Conservation (phyloP, 2,888 invertebrate species). For the Pollenia griseotomentosa region DNA sequence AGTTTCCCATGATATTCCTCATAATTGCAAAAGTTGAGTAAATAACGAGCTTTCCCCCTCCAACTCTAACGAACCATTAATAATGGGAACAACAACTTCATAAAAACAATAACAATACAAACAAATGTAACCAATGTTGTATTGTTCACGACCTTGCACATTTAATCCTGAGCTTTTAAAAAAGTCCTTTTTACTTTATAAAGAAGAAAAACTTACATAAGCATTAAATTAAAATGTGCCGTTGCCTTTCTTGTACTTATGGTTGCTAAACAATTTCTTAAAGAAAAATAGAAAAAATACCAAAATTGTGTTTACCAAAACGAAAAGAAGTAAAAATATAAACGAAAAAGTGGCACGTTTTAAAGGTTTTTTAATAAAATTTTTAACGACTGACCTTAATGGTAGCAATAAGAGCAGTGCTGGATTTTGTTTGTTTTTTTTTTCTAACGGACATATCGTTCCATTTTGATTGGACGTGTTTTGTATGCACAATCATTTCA, state of each 20-base stretch:
- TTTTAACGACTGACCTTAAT: constrained; percentile 19
- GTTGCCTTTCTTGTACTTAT: background rate
- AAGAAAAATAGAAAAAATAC: too few species aligned
- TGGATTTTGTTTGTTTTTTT: too few species aligned
- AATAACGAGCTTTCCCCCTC: constrained; percentile 47
- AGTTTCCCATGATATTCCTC: constrained; percentile 14
- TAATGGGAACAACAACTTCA: constrained; percentile 11
- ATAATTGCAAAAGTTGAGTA: constrained; percentile 56
- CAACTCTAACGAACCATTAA: constrained; percentile 39
- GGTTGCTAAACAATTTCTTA: background rate
- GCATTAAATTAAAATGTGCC: constrained; percentile 12
- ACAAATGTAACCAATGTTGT: constrained; percentile 15
- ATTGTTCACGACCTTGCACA: background rate
- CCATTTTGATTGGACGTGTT: constrained; percentile 1
- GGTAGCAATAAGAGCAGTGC: background rate
- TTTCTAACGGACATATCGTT: background rate
- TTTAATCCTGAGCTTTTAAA: background rate
- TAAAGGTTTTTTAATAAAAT: constrained; percentile 4
- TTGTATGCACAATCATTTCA: background rate
- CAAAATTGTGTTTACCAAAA: too few species aligned
- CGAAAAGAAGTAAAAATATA: too few species aligned
- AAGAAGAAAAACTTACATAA: background rate
- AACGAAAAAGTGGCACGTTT: constrained; percentile 18
- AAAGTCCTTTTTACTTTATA: background rate
- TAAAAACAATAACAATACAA: constrained; percentile 1